Evolutionary conservation across 2,888 invertebrate species (phyloP).

Genomic region (Megalurothrips usitatus): DNA sequence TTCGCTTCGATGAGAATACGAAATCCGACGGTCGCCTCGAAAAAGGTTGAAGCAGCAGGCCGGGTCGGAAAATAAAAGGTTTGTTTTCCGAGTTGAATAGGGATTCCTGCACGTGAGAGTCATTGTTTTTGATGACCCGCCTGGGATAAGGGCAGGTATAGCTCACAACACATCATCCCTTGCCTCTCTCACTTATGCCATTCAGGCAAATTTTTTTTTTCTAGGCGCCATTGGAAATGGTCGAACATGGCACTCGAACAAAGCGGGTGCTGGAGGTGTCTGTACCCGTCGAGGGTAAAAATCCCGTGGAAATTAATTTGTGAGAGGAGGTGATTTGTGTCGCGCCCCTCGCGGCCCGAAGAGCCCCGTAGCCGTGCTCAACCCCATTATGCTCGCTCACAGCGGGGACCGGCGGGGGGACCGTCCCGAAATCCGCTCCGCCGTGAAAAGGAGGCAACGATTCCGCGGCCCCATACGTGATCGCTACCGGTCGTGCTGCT

Average conservation of each 20-base stretch:
- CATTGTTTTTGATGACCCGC: slow-evolving; percentile 16
- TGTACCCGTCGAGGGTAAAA: too few relatives aligned
- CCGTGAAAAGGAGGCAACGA: too few relatives aligned
- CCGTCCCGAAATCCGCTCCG: background rate
- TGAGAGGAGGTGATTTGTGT: slow-evolving; percentile 11
- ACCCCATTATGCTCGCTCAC: slow-evolving; percentile 3
- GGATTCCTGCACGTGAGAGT: background rate
- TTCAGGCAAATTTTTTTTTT: too few relatives aligned
- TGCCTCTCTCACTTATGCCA: too few relatives aligned
- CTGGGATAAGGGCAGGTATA: background rate
- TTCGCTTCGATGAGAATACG: too few relatives aligned
- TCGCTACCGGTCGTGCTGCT: too few relatives aligned
- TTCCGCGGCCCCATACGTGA: too few relatives aligned
- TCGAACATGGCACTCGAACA: background rate
- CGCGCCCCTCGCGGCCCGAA: background rate
- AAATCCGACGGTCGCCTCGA: background rate
- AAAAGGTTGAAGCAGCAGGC: background rate
- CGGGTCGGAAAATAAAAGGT: slow-evolving; percentile 9
- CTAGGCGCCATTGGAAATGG: too few relatives aligned
- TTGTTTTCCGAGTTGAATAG: background rate
- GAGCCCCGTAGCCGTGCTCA: background rate
- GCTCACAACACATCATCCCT: too few relatives aligned
- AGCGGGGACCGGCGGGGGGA: background rate
- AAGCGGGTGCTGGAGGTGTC: background rate
- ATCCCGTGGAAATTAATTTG: background rate